A percentile compares a stretch with the other conserved stretches of the same genome.
phyloP scores from a whole-genome alignment of 1,140 invertebrate genomes.

The Drosophila tropicalis region DNA sequence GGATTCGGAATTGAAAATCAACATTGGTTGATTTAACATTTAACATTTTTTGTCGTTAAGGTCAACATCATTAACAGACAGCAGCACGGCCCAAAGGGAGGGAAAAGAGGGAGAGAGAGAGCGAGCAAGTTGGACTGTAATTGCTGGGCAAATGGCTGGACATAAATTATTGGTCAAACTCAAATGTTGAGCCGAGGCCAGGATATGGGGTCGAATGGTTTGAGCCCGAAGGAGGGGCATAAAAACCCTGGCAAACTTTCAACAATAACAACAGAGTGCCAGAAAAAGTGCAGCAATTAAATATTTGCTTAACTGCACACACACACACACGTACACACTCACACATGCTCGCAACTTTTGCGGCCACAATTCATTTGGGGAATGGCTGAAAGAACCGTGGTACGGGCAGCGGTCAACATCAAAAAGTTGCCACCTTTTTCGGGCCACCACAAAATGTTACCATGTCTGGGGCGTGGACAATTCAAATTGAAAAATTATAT shows the following conservation, averaged over 20 bases:
- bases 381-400: background rate
- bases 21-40: conserved; percentile 68
- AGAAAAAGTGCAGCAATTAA: conserved; percentile 82
- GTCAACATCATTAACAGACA: conserved; percentile 66
- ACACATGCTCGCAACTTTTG: conserved; percentile 69
- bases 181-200: conserved; percentile 26
- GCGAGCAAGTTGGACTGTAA: conserved; percentile 31
- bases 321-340: conserved; percentile 27
- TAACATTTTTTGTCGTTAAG: conserved; percentile 71
- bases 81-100: conserved; percentile 20
- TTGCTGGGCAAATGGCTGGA: conserved; percentile 74
- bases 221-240: conserved; percentile 1
- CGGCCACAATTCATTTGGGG: conserved; percentile 78
- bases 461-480: conserved; percentile 55
- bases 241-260: conserved; percentile 63
- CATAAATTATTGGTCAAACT: conserved; percentile 81
- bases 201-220: background rate
- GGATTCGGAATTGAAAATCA: conserved; percentile 48
- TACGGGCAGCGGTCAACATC: conserved; percentile 18
- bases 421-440: conserved; percentile 66
- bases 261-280: conserved; percentile 47
- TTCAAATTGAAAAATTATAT: conserved; percentile 83
- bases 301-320: conserved; percentile 81
- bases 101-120: background rate
- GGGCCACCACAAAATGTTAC: conserved; percentile 54